Base-by-base conservation (phyloP, 2,888 invertebrate genomes). In the Ligdia adustata region DNA sequence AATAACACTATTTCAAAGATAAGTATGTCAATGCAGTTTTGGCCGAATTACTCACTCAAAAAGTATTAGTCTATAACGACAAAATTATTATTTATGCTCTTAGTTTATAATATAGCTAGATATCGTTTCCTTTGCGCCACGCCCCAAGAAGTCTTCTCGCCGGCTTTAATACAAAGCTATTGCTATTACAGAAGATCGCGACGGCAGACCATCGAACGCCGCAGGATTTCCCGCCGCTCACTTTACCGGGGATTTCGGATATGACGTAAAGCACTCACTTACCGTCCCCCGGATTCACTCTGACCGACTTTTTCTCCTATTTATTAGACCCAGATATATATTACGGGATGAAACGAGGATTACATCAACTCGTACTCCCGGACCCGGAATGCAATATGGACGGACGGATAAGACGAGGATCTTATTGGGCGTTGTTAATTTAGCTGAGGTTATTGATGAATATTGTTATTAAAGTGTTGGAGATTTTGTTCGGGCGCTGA, bases 121-220 rank as follows among this genome's bases (percentile, higher is more conserved):
- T 6, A 22, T 3, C 3, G 7, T 4, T 56, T 42, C n/a, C 2
- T 35, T 85, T 86, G 82, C 62, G 80, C 91, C 91, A 89, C 45
- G 57, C 68, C 56, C 66, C 59, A 66, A 78, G 75, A 75, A 77
- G 79, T 81, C 82, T 81, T 81, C 78, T 67, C 73, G 75, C 67
- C 75, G 80, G 87, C 87, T 87, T 86, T 88, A 88, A 90, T 83
- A 89, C 85, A 90, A 89, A 89, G 89, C 89, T 87, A 89, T 90
- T 82, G 87, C 90, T 86, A 88, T 90, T 88, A 89, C 86, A 72
- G 81, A n/a, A 83, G 86, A 87, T 86, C 83, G 86, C 85, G 77
- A 72, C 63, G 66, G 70, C 66, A 67, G 79, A 80, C 83, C 90
- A 89, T 90, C 89, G 90, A 88, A 88, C 86, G 76, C 72, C 75